phyloP scores from a whole-genome alignment of 2,113 vertebrate species.

The Caranx ignobilis region DNA sequence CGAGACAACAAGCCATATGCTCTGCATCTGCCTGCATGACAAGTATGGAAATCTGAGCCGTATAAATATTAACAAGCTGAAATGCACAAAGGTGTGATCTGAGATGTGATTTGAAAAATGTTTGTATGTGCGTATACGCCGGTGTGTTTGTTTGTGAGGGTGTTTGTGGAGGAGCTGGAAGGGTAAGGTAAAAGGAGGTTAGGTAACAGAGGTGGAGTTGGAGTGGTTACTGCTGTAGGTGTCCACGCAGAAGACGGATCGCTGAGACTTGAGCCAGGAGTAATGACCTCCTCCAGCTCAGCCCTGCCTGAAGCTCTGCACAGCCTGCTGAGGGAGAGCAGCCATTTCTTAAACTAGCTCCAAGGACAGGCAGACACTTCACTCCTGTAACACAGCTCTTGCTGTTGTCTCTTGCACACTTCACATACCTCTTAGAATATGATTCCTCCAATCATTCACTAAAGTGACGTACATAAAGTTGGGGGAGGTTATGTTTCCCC shows the following conservation, averaged over 20 bases:
- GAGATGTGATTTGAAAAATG: constrained; percentile 43
- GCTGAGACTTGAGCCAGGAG: constrained; percentile 42
- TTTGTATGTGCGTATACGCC: not conserved
- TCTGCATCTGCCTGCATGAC: constrained; percentile 69
- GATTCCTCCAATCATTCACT: constrained; percentile 21
- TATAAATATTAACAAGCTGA: constrained; percentile 79
- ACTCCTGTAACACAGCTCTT: constrained; percentile 20
- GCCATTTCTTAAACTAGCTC: constrained; percentile 47
- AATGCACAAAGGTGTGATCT: constrained; percentile 59
- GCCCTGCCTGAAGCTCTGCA: constrained; percentile 40
- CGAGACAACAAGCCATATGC: constrained; percentile 73
- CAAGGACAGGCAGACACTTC: constrained; percentile 19
- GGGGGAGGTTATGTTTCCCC: constrained; percentile 1
- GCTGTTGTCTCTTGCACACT: constrained; percentile 13
- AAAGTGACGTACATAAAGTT: not conserved
- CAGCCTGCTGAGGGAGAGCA: constrained; percentile 35
- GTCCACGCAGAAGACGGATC: constrained; percentile 43
- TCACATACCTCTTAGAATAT: constrained; percentile 10
- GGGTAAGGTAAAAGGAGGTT: constrained; percentile 14
- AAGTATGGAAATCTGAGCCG: constrained; percentile 73
- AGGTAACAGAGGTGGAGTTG: constrained; percentile 46
- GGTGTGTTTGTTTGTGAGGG: constrained; percentile 1
- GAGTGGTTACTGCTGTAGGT: constrained; percentile 14
- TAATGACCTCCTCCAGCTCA: constrained; percentile 52
- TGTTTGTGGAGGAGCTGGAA: constrained; percentile 10